phyloP scores from a whole-genome alignment of 2,113 vertebrate genomes.

The Syrrhaptes paradoxus region DNA sequence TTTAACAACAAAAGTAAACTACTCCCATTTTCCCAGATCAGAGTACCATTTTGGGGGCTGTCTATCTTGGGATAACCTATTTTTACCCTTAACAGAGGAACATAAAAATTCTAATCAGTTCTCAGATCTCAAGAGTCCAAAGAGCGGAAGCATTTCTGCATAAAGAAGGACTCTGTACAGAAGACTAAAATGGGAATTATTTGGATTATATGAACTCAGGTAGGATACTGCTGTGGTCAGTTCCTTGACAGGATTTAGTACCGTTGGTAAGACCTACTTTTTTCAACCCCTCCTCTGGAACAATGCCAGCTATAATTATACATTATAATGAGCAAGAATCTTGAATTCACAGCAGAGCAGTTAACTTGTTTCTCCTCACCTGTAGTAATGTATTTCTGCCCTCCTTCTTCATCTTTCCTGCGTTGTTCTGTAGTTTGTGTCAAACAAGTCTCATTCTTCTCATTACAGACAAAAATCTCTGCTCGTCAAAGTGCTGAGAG shows the following conservation, averaged over 20 bases:
- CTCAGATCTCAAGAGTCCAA: background rate
- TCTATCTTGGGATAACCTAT: slow-evolving; percentile 1
- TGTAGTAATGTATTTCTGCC: slow-evolving; percentile 44
- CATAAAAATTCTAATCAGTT: slow-evolving; percentile 47
- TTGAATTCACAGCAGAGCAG: slow-evolving; percentile 17
- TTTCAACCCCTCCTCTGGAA: background rate
- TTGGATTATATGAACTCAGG: background rate
- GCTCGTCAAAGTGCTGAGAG: slow-evolving; percentile 20
- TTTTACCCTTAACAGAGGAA: slow-evolving; percentile 2
- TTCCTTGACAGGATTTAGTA: background rate
- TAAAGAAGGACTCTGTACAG: background rate
- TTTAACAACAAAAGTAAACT: background rate
- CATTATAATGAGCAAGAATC: slow-evolving; percentile 22
- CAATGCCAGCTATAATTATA: slow-evolving; percentile 28
- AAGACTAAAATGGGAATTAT: background rate
- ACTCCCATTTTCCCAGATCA: background rate
- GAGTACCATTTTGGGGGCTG: background rate
- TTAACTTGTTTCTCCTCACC: slow-evolving; percentile 45
- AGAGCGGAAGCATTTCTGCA: slow-evolving; percentile 49
- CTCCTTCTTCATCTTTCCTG: slow-evolving; percentile 17
- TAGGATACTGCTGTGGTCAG: background rate
- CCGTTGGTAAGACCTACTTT: background rate
- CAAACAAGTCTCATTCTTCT: slow-evolving; percentile 54
- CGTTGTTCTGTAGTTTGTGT: slow-evolving; percentile 29
- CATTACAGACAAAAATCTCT: slow-evolving; percentile 49